phyloP scores from a whole-genome alignment of 1,140 invertebrate genomes.

The Pogonomyrmex californicus region DNA sequence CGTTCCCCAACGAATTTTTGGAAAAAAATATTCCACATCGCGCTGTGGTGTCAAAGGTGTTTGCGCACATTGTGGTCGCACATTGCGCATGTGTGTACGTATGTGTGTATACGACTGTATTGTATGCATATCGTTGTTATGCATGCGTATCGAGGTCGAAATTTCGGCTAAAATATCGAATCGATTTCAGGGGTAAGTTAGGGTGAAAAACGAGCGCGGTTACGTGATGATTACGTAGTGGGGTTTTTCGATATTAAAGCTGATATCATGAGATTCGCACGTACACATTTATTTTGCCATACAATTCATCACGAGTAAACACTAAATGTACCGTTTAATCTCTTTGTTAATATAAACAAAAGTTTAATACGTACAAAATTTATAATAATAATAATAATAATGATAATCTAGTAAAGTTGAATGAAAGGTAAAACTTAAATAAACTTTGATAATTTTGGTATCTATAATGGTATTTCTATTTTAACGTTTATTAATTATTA shows the following conservation, averaged over 20 bases:
- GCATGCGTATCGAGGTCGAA: constrained; percentile 32
- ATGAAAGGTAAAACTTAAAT: background rate
- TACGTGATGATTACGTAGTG: constrained; percentile 10
- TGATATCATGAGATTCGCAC: constrained; percentile 16
- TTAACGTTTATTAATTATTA: too few relatives aligned
- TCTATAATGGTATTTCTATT: too few relatives aligned
- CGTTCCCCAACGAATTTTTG: constrained; percentile 34
- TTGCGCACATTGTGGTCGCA: constrained; percentile 18
- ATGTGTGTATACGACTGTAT: background rate
- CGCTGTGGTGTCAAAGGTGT: constrained; percentile 36
- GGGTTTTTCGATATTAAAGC: constrained; percentile 40
- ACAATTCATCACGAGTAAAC: background rate
- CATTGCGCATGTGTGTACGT: background rate
- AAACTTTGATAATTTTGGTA: background rate
- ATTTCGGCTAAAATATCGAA: constrained; percentile 45
- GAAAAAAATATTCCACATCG: constrained; percentile 41
- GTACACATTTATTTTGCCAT: background rate
- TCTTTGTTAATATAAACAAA: background rate
- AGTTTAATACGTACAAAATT: background rate
- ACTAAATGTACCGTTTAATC: background rate
- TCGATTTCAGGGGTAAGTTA: constrained; percentile 18
- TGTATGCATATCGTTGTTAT: constrained; percentile 45
- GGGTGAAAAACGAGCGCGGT: constrained; percentile 40
- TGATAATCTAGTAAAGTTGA: background rate
- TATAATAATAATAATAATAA: background rate